These are phyloP conservation scores for Sesia bembeciformis DNA, from an alignment of 2,888 invertebrate genomes.

Conservation along the genomic window DNA sequence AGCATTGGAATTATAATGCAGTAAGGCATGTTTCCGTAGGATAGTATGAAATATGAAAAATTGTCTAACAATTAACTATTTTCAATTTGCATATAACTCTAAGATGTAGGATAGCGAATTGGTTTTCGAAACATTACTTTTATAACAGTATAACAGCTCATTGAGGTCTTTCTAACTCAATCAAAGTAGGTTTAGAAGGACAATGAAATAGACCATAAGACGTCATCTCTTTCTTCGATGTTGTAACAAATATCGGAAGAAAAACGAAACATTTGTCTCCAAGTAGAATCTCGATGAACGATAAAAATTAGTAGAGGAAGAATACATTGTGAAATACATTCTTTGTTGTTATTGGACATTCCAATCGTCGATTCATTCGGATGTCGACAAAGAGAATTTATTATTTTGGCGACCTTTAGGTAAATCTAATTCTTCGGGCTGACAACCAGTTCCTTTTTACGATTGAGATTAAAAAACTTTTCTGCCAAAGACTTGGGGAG, in stretches of 20 bases:
- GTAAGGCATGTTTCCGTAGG: no score
- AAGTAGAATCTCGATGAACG: background rate
- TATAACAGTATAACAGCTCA: no score
- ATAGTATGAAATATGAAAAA: no score
- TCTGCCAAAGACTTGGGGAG: constrained; percentile 28
- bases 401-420: constrained; percentile 19
- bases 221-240: background rate
- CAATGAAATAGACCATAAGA: no score
- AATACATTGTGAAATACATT: background rate
- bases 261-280: background rate
- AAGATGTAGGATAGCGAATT: no score
- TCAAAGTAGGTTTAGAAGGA: no score
- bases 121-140: no score
- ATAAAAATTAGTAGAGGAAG: background rate
- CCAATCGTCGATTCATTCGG: constrained; percentile 24
- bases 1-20: no score
- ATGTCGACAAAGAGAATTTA: constrained; percentile 27
- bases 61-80: no score
- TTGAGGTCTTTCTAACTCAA: no score
- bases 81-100: no score
- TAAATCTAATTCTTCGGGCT: constrained; percentile 40
- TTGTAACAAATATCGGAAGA: background rate
- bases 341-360: constrained; percentile 8
- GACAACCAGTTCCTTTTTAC: constrained; percentile 25
- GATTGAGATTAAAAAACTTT: constrained; percentile 66